A percentile compares a stretch with the other conserved stretches of the same genome.
Conservation (phyloP, 2,113 vertebrate species). For the Dolichallabes microphthalmus region DNA sequence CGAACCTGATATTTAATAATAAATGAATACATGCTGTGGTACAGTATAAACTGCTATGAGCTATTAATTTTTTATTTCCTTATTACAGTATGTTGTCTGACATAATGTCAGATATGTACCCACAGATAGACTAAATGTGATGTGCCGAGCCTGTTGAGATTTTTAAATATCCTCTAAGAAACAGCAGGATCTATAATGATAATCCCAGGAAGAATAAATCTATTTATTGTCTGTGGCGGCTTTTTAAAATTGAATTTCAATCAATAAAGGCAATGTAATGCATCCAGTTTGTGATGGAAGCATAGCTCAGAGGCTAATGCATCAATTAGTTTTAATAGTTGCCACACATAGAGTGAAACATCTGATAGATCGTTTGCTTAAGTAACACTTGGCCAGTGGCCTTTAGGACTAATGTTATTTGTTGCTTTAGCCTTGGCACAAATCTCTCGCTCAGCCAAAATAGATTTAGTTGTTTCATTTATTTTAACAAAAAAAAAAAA, state of each 20-base stretch:
- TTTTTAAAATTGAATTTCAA: not conserved
- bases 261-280: not conserved
- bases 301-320: not conserved
- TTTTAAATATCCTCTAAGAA: not conserved
- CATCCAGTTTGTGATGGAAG: not conserved
- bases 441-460: not conserved
- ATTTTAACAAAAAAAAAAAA: constrained; percentile 7
- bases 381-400: constrained; percentile 18
- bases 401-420: constrained; percentile 17
- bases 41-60: too few species aligned
- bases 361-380: constrained; percentile 5
- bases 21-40: too few species aligned
- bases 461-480: constrained; percentile 7
- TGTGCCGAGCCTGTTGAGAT: not conserved
- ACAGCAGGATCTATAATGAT: not conserved
- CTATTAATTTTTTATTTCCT: not conserved
- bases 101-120: not conserved
- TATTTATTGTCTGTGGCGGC: not conserved
- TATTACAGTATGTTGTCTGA: not conserved
- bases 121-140: not conserved
- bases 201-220: not conserved
- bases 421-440: constrained; percentile 12
- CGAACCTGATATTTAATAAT: too few species aligned
- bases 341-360: not conserved
- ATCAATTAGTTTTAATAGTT: constrained; percentile 2